phyloP scores from a whole-genome alignment of 2,888 invertebrate species.

The Chloroclystis v-ata region DNA sequence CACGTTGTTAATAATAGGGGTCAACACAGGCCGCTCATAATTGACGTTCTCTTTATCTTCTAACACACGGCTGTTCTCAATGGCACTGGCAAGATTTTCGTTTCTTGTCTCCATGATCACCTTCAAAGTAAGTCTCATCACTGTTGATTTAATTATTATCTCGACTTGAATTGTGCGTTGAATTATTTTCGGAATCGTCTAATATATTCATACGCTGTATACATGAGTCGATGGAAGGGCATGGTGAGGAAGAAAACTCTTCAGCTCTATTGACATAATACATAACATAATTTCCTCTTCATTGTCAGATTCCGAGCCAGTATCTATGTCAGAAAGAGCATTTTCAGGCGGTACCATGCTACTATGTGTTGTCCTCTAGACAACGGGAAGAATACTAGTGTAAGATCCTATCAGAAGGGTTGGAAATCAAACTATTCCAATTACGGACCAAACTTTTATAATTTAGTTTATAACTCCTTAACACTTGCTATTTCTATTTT shows the following conservation, averaged over 20 bases:
- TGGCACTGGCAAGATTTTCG: slow-evolving; percentile 2
- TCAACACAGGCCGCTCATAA: slow-evolving; percentile 5
- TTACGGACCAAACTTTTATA: too few species aligned
- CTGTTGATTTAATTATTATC: not conserved
- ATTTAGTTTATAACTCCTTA: too few species aligned
- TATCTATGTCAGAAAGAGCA: slow-evolving; percentile 16
- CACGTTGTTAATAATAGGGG: slow-evolving; percentile 19
- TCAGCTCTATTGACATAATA: slow-evolving; percentile 9
- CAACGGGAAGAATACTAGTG: not conserved
- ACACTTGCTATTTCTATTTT: too few species aligned
- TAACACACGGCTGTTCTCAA: slow-evolving; percentile 9
- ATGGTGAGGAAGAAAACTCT: slow-evolving; percentile 15
- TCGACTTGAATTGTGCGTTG: too few species aligned
- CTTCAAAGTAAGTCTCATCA: not conserved
- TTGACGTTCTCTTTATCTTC: slow-evolving; percentile 13
- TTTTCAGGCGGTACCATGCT: slow-evolving; percentile 17
- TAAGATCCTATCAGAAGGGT: not conserved
- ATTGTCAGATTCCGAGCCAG: slow-evolving; percentile 15
- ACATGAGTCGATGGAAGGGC: slow-evolving; percentile 10
- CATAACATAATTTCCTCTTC: slow-evolving; percentile 16
- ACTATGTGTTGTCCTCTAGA: not conserved
- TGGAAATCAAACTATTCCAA: too few species aligned
- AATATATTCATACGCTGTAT: slow-evolving; percentile 10
- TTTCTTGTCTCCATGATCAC: not conserved
- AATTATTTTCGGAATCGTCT: slow-evolving; percentile 13